A percentile compares a stretch with the other conserved stretches of the same genome.
Evolutionary conservation across 2,797 vertebrate genomes (phyloP).

Genomic region (Crypturellus tataupa): DNA sequence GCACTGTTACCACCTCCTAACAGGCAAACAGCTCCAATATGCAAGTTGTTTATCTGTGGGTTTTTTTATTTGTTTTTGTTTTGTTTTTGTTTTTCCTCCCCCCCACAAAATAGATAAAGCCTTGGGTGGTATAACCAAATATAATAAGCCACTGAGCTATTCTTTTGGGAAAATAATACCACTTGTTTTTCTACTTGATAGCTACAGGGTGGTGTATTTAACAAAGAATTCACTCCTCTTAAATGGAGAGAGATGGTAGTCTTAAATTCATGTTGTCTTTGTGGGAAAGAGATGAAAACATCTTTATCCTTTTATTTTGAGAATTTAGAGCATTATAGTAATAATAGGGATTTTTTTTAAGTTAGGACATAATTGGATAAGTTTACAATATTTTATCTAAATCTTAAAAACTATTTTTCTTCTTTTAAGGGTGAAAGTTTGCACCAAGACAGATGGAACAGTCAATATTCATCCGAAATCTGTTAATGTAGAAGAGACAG

Average conservation of each 20-base stretch:
- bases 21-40: not conserved
- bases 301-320: not conserved
- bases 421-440: slow-evolving; percentile 89
- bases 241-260: not conserved
- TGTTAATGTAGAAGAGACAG: slow-evolving; percentile 92
- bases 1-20: not conserved
- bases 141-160: not conserved
- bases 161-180: not conserved
- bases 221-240: not conserved
- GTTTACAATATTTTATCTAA: not conserved
- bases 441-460: slow-evolving; percentile 94
- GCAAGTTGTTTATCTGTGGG: accelerated
- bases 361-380: not conserved
- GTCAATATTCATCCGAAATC: slow-evolving; percentile 97
- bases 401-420: not conserved
- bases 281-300: not conserved
- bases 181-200: not conserved
- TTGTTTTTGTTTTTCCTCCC: too few species aligned
- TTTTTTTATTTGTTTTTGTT: too few species aligned
- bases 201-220: not conserved
- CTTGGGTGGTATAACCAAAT: not conserved
- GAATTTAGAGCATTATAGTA: not conserved
- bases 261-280: not conserved
- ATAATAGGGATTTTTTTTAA: not conserved
- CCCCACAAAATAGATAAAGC: not conserved